Base-by-base conservation (phyloP, 2,113 vertebrate genomes). In the Nicator chloris region DNA sequence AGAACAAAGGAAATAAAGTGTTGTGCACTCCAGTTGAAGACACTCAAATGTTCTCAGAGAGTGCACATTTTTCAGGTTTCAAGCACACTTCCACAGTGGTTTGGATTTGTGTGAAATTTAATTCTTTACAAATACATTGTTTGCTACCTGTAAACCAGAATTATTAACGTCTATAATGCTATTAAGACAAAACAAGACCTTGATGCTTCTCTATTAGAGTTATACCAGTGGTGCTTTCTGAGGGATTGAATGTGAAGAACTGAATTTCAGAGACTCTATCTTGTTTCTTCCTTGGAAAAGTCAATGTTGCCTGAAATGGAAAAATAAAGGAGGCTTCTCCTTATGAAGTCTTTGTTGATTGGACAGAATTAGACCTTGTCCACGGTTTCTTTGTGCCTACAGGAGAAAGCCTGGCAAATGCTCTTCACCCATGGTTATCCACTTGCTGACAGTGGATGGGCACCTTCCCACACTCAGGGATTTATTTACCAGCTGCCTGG, bases 401-500 rank as follows among this genome's bases (percentile, higher is more conserved):
- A 24, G 33, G 45, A 13, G 53, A 53, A 80, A 54, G 13, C 28
- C 24, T 13, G 24, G 35, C 8, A 76, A 66, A 68, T 20, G 15
- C 15, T 42, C 14, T 51, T 45, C 40, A 60, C 9, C 11, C 0
- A 0, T 49, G 61, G 13, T 19, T 60, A 71, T 11, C 22, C n/a
- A 12, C 9, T 53, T 53, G 27, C 31, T 61, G 37, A 66, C 1
- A 5, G 39, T 37, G 56, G 28, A 11, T 30, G 45, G 9, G 16
- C 39, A 35, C 45, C 17, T 23, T 17, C 20, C 17, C 66, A 47
- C 10, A 26, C 9, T 22, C 26, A 16, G 28, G 28, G 19, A 12
- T 61, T 71, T 68, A 12, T 61, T 71, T 68, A 31, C 6, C 35
- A 86, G 13, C 6, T 75, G 4, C 30, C 31, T 24, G 22, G 31